These are phyloP conservation scores for Ernsta delagoae DNA, from an alignment of 2,888 invertebrate species.

Conservation along the genomic window DNA sequence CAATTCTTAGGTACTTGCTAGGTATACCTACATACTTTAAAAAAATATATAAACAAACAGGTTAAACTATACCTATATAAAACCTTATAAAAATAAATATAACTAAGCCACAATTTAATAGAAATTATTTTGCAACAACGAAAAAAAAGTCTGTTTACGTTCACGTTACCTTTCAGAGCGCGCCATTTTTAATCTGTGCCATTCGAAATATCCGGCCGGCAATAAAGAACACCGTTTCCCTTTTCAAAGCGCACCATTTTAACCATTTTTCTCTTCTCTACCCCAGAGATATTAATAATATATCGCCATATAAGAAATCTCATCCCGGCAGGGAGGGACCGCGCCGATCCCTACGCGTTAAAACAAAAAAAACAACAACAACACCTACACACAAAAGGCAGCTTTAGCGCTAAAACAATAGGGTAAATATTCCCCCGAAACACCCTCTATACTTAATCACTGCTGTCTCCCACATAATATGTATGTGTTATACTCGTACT, in stretches of 20 bases:
- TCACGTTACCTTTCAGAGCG: slow-evolving; percentile 38
- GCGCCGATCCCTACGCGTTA: slow-evolving; percentile 66
- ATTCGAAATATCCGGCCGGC: slow-evolving; percentile 52
- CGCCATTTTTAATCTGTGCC: slow-evolving; percentile 48
- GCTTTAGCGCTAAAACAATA: slow-evolving; percentile 44
- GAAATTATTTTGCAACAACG: slow-evolving; percentile 20
- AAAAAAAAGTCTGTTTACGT: slow-evolving; percentile 31
- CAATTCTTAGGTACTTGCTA: no score
- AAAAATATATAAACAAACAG: no score
- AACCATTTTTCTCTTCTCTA: slow-evolving; percentile 67
- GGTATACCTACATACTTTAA: no score
- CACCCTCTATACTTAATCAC: slow-evolving; percentile 68
- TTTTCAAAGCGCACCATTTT: slow-evolving; percentile 62
- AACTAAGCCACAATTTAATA: slow-evolving; percentile 20
- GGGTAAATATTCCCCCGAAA: slow-evolving; percentile 49
- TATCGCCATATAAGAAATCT: slow-evolving; percentile 81
- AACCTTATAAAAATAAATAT: no score
- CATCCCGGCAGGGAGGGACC: slow-evolving; percentile 69
- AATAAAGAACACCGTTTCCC: slow-evolving; percentile 65
- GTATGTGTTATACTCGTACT: slow-evolving; percentile 76
- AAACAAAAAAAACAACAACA: slow-evolving; percentile 58
- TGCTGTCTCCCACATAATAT: slow-evolving; percentile 70
- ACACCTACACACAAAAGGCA: slow-evolving; percentile 45
- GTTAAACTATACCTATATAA: no score
- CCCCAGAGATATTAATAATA: slow-evolving; percentile 78